Evolutionary conservation across 2,888 invertebrate species (phyloP).

Genomic region (Zootermopsis nevadensis): DNA sequence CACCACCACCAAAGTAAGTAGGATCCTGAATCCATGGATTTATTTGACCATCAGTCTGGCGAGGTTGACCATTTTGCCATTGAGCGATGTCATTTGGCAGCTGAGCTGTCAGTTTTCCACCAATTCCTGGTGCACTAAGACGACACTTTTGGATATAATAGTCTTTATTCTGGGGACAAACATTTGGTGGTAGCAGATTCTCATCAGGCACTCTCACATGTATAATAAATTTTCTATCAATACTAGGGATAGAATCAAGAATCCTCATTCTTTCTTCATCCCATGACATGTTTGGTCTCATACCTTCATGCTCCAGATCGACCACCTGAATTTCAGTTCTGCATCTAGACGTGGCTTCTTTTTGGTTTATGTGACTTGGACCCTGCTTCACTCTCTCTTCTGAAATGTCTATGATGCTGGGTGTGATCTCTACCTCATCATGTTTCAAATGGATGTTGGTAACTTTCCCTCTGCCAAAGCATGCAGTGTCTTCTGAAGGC

Average conservation of each 20-base stretch:
- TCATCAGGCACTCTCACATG: conserved; percentile 37
- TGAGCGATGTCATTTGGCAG: neutral
- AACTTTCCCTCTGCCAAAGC: neutral
- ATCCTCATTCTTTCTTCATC: conserved; percentile 29
- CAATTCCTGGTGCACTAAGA: conserved; percentile 33
- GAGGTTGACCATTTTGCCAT: neutral
- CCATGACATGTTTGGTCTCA: neutral
- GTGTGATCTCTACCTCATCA: conserved; percentile 16
- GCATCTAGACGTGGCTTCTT: neutral
- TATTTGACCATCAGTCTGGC: neutral
- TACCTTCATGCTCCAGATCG: conserved; percentile 27
- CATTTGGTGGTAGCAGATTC: conserved; percentile 36
- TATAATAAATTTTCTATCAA: conserved; percentile 34
- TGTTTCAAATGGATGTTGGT: neutral
- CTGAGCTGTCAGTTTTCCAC: conserved; percentile 12
- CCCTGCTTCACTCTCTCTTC: conserved; percentile 4
- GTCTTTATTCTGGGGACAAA: conserved; percentile 41
- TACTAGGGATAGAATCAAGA: conserved; percentile 40
- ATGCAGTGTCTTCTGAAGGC: no score
- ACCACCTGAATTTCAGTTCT: conserved; percentile 16
- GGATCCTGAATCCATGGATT: conserved; percentile 12
- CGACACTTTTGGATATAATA: conserved; percentile 38
- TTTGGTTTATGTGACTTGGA: neutral
- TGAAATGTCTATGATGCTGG: conserved; percentile 19
- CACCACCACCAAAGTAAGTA: neutral